Conservation (phyloP, 2,113 vertebrate genomes). For the Nycticebus coucang region DNA sequence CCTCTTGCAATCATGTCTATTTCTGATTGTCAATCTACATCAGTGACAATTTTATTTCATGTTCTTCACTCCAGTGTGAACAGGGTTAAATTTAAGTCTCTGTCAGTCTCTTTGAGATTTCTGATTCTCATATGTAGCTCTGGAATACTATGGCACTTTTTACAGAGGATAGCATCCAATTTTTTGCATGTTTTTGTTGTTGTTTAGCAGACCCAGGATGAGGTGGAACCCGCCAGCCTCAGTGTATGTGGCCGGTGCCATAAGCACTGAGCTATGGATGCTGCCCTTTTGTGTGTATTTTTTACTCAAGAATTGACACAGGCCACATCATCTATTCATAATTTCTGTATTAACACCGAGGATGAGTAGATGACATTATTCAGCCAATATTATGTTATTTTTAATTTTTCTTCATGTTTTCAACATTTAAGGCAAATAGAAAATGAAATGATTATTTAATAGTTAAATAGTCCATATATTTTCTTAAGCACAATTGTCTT, state of each 20-base stretch:
- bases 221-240: too few species aligned
- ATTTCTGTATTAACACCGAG: not conserved
- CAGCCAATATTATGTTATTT: not conserved
- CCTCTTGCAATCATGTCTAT: too few species aligned
- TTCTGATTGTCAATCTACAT: not conserved
- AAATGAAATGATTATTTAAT: slow-evolving; percentile 30
- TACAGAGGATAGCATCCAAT: accelerated
- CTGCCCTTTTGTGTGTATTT: not conserved
- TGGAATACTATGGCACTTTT: not conserved
- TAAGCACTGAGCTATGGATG: too few species aligned
- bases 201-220: too few species aligned
- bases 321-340: not conserved
- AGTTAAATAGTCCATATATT: not conserved
- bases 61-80: not conserved
- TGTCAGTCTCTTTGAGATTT: not conserved
- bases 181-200: not conserved
- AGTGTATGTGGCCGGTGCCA: too few species aligned
- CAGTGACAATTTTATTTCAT: not conserved
- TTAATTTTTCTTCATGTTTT: not conserved
- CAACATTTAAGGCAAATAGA: not conserved
- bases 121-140: not conserved
- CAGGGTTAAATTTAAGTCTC: not conserved
- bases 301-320: not conserved
- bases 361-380: not conserved
- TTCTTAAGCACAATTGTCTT: not conserved